A percentile compares a stretch with the other conserved stretches of the same genome.
Conservation (phyloP, 2,113 vertebrate genomes). For the Tympanuchus pallidicinctus region DNA sequence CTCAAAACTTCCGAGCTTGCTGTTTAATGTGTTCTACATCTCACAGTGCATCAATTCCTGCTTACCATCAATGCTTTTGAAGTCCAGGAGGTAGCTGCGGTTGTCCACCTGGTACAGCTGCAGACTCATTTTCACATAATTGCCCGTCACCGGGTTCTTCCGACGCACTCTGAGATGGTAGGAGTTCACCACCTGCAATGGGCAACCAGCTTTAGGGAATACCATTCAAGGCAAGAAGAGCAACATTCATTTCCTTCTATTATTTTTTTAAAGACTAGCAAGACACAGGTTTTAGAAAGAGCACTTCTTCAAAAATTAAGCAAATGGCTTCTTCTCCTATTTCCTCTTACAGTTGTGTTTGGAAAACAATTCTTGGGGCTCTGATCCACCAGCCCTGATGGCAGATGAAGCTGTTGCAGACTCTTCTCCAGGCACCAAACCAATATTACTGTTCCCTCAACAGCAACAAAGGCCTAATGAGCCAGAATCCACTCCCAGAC, state of each 20-base stretch:
- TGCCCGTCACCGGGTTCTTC: conserved; percentile 96
- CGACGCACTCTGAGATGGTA: conserved; percentile 94
- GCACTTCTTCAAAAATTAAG: not conserved
- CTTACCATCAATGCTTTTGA: conserved; percentile 98
- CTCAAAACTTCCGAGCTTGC: not conserved
- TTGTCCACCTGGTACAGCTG: conserved; percentile 99
- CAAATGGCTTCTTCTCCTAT: not conserved
- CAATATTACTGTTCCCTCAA: not conserved
- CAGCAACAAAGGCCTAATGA: not conserved
- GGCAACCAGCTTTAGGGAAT: conserved; percentile 34
- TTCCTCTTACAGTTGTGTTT: not conserved
- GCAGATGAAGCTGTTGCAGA: not conserved
- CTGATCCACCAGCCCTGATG: not conserved
- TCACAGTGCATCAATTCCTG: not conserved
- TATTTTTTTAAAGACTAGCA: not conserved
- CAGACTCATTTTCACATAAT: conserved; percentile 97
- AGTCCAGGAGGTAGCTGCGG: conserved; percentile 96
- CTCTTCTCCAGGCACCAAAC: not conserved
- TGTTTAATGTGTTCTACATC: not conserved
- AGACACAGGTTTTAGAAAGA: not conserved
- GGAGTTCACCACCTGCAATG: conserved; percentile 91
- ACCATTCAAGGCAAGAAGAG: not conserved
- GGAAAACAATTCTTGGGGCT: not conserved
- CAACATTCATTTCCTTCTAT: not conserved
- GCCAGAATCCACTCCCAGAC: not conserved